Conservation (phyloP, 2,888 invertebrate species). For the Chrysolina haemoptera region DNA sequence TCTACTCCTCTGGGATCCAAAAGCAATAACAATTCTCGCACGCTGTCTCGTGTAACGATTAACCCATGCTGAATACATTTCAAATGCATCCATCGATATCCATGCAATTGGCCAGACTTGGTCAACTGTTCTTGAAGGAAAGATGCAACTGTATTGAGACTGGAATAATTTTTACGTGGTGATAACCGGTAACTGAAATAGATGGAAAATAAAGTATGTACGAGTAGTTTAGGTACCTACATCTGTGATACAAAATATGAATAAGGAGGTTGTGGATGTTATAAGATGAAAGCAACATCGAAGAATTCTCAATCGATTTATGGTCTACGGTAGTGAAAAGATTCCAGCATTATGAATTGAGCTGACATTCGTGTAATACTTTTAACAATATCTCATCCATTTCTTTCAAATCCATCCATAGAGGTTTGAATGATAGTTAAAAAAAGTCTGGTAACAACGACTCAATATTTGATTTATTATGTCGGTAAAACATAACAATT, state of each 20-base stretch:
- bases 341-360: background rate
- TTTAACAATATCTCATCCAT: too few species aligned
- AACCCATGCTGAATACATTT: constrained; percentile 26
- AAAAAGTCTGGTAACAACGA: too few species aligned
- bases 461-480: too few species aligned
- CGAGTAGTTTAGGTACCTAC: background rate
- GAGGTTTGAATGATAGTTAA: too few species aligned
- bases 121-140: constrained; percentile 21
- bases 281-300: background rate
- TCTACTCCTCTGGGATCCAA: constrained; percentile 30
- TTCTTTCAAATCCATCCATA: too few species aligned
- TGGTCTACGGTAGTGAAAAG: background rate
- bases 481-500: too few species aligned
- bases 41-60: constrained; percentile 29
- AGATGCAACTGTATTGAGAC: constrained; percentile 11
- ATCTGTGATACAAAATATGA: background rate
- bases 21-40: constrained; percentile 21
- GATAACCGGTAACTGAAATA: background rate
- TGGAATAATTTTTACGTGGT: constrained; percentile 22
- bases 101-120: constrained; percentile 27
- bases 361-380: background rate
- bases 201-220: background rate
- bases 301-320: background rate
- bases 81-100: constrained; percentile 27
- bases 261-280: background rate